These are phyloP conservation scores for Axea sp. DNA, from an alignment of 2,888 invertebrate species.

Conservation along the genomic window DNA sequence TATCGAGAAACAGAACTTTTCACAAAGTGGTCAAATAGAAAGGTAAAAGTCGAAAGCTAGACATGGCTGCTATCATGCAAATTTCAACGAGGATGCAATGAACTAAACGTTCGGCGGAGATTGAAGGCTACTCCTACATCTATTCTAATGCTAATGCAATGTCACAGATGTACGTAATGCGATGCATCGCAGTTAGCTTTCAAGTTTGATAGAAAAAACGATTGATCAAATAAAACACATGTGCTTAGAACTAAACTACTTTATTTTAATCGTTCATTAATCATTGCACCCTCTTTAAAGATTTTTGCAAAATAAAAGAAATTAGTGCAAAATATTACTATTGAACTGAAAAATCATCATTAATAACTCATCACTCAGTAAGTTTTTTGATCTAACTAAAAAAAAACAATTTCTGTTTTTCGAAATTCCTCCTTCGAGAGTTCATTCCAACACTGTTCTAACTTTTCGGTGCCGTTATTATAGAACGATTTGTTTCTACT, in stretches of 20 bases:
- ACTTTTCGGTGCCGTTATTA: too few species aligned
- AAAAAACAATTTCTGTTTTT: too few species aligned
- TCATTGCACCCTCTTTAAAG: too few species aligned
- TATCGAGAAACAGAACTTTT: slow-evolving; percentile 26
- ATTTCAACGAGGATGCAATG: slow-evolving; percentile 30
- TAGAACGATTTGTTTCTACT: too few species aligned
- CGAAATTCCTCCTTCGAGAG: too few species aligned
- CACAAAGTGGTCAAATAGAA: slow-evolving; percentile 31
- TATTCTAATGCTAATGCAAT: slow-evolving; percentile 82
- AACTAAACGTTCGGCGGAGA: slow-evolving; percentile 33
- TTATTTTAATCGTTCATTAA: slow-evolving; percentile 15
- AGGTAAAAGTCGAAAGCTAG: slow-evolving; percentile 23
- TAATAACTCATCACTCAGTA: too few species aligned
- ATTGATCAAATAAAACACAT: slow-evolving; percentile 31
- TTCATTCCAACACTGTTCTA: too few species aligned
- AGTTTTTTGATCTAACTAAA: too few species aligned
- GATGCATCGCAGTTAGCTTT: slow-evolving; percentile 22
- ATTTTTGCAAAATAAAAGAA: too few species aligned
- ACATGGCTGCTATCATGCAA: slow-evolving; percentile 53
- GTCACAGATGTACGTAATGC: slow-evolving; percentile 56
- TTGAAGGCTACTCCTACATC: slow-evolving; percentile 80
- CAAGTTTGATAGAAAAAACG: slow-evolving; percentile 18
- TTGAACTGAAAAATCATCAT: too few species aligned
- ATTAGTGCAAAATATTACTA: too few species aligned
- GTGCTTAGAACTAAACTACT: slow-evolving; percentile 12